Conservation (phyloP, 1,140 invertebrate genomes). For the Ptiloglossa arizonensis region DNA sequence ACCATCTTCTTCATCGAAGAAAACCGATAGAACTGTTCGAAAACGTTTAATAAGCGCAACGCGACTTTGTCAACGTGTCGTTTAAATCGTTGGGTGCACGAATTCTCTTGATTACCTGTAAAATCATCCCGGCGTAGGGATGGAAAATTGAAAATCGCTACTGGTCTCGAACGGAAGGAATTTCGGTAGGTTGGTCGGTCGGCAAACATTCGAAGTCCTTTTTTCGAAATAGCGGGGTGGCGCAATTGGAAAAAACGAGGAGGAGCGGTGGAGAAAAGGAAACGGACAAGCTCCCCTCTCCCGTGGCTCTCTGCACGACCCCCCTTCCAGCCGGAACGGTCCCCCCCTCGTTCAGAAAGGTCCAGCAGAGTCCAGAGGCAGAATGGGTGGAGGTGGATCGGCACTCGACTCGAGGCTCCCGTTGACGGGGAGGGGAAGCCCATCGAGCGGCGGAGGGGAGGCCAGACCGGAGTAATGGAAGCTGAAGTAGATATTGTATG, state of each 20-base stretch:
- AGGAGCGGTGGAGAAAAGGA: neutral
- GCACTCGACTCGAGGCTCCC: constrained; percentile 38
- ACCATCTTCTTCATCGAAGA: too few species aligned
- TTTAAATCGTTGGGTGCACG: too few species aligned
- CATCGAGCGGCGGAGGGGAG: constrained; percentile 60
- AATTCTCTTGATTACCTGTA: too few species aligned
- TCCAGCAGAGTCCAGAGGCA: constrained; percentile 43
- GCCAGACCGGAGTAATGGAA: constrained; percentile 78
- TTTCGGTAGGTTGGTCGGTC: too few species aligned
- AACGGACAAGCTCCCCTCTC: neutral
- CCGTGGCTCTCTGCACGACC: neutral
- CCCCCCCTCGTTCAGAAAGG: constrained; percentile 23
- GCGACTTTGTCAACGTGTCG: too few species aligned
- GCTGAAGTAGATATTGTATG: constrained; percentile 79
- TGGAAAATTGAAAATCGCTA: too few species aligned
- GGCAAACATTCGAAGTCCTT: neutral
- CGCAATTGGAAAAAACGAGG: neutral
- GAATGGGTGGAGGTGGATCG: constrained; percentile 54
- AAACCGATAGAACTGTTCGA: too few species aligned
- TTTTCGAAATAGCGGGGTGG: neutral
- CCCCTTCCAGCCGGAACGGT: too few species aligned
- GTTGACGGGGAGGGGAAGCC: constrained; percentile 56
- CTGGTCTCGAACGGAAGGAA: too few species aligned
- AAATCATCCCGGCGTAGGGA: too few species aligned
- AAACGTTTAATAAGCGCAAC: too few species aligned